Evolutionary conservation across 2,113 vertebrate species (phyloP).

Genomic region (Spheniscus mendiculus): DNA sequence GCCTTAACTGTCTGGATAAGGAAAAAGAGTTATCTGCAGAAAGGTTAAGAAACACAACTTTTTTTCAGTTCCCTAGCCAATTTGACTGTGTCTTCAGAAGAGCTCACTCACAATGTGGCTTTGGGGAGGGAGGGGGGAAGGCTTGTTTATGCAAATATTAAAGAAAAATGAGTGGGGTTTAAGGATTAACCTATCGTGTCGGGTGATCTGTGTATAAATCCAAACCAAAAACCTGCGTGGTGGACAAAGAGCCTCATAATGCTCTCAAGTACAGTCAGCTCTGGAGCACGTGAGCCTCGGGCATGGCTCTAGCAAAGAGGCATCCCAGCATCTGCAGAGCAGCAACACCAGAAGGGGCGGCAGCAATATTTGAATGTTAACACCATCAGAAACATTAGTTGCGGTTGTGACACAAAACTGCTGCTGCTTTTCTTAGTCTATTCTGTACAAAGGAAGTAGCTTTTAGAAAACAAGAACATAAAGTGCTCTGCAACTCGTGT

Average conservation of each 20-base stretch:
- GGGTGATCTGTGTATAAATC: not conserved
- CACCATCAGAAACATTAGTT: not conserved
- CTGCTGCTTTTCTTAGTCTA: not conserved
- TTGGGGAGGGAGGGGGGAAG: not conserved
- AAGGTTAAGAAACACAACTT: constrained; percentile 3
- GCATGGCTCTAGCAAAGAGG: not conserved
- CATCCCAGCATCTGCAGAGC: not conserved
- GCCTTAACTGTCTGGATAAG: constrained; percentile 12
- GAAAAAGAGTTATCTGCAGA: not conserved
- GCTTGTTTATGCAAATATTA: not conserved
- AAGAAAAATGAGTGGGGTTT: not conserved
- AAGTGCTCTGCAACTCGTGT: not conserved
- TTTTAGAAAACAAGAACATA: not conserved
- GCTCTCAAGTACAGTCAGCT: not conserved
- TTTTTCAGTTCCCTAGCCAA: not conserved
- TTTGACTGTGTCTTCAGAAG: not conserved
- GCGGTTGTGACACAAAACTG: not conserved
- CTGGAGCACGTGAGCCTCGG: not conserved
- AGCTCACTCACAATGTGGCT: accelerated
- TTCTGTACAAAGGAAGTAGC: not conserved
- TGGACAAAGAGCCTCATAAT: accelerated
- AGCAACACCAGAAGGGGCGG: not conserved
- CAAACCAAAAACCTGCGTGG: not conserved
- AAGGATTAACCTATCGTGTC: not conserved
- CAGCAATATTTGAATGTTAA: not conserved